Evolutionary conservation across 2,888 invertebrate species (phyloP).

Genomic region (Drosophila engyochracea): DNA sequence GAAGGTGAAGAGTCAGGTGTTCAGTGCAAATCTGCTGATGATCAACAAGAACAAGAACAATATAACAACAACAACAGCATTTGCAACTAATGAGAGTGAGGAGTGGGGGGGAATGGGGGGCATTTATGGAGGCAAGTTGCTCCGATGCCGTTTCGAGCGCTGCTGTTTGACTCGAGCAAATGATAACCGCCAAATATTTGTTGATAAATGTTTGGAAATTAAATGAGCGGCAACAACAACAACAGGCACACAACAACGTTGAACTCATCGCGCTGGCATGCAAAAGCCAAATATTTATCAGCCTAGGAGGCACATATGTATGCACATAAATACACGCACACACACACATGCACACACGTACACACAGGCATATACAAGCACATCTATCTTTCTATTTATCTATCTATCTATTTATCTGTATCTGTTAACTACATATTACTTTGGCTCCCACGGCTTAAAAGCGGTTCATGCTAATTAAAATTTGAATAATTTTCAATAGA

Average conservation of each 20-base stretch:
- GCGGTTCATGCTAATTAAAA: slow-evolving; percentile 64
- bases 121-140: slow-evolving; percentile 6
- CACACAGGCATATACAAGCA: no score
- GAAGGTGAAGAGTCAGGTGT: slow-evolving; percentile 29
- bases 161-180: slow-evolving; percentile 67
- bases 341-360: not conserved
- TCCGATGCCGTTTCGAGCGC: slow-evolving; percentile 15
- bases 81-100: not conserved
- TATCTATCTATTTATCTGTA: slow-evolving; percentile 17
- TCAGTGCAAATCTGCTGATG: slow-evolving; percentile 35
- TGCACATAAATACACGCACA: not conserved
- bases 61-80: not conserved
- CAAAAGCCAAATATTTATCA: slow-evolving; percentile 78
- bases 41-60: slow-evolving; percentile 17
- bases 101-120: not conserved
- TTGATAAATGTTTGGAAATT: slow-evolving; percentile 81
- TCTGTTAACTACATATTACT: slow-evolving; percentile 12
- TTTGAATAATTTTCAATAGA: slow-evolving; percentile 67
- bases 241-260: slow-evolving; percentile 42
- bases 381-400: slow-evolving; percentile 1
- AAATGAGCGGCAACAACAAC: slow-evolving; percentile 70
- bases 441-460: slow-evolving; percentile 66
- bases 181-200: slow-evolving; percentile 80
- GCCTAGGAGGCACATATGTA: slow-evolving; percentile 37
- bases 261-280: slow-evolving; percentile 78